Evolutionary conservation across 2,888 invertebrate genomes (phyloP), one percentile per base, ranked within the genome.

Genomic region (Meganola albula): DNA sequence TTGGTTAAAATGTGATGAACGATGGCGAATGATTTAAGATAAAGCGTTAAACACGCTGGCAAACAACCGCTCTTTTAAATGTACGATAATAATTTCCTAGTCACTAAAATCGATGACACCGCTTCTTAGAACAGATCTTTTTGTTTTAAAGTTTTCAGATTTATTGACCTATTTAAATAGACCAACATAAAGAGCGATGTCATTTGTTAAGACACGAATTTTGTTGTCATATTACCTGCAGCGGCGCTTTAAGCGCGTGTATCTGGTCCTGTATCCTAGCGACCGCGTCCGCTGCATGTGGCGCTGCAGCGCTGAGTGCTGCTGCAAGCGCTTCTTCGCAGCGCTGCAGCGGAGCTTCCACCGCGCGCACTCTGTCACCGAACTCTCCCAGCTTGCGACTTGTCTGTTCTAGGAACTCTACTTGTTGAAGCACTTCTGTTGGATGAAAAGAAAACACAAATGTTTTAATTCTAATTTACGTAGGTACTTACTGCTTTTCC

Each of bases 181-280:
- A n/a, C n/a, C n/a, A n/a, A n/a, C n/a, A n/a, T n/a, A n/a, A n/a
- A n/a, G n/a, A n/a, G n/a, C n/a, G n/a, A n/a, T n/a, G n/a, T n/a
- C n/a, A n/a, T n/a, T n/a, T n/a, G n/a, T n/a, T n/a, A n/a, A n/a
- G n/a, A n/a, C n/a, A n/a, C n/a, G n/a, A n/a, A n/a, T n/a, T n/a
- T n/a, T n/a, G n/a, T n/a, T n/a, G n/a, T n/a, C n/a, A n/a, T 10
- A 7, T 0, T 32, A 82, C 86, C 77, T 88, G 87, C 13, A 89
- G 67, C 12, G 96, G 97, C 48, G 92, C 93, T 53, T 91, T 90
- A 22, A 97, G 82, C 16, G 90, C 91, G 9, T 89, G 88, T 2
- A 93, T 90, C 79, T 97, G 97, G 63, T 97, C 96, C 20, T 92
- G 85, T 34, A 96, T 87, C 10, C 90, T 89, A 64, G 94, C 95